phyloP scores from a whole-genome alignment of 92 coral and sea anemone genomes.

The Phymanthus crucifer region DNA sequence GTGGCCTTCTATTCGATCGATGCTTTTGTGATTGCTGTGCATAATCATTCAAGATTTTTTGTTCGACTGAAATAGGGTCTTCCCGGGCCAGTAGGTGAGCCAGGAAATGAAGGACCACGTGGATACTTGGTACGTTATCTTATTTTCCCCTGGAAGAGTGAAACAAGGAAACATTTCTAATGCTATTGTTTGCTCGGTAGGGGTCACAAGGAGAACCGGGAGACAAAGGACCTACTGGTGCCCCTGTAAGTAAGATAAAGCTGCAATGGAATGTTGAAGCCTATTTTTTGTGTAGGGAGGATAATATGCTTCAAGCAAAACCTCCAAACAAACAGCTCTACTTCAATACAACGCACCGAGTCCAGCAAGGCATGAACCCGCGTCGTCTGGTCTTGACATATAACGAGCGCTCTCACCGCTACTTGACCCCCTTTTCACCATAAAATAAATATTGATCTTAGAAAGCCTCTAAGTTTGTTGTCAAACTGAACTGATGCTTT shows the following conservation, averaged over 20 bases:
- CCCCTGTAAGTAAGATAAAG: slow-evolving; percentile 50
- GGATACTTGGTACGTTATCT: slow-evolving; percentile 42
- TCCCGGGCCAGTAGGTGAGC: slow-evolving; percentile 34
- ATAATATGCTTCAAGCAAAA: no score
- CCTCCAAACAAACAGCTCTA: no score
- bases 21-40: not conserved
- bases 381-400: no score
- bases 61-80: slow-evolving; percentile 24
- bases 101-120: slow-evolving; percentile 49
- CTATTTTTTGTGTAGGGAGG: no score
- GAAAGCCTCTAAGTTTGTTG: no score
- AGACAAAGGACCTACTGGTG: slow-evolving; percentile 54
- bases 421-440: no score
- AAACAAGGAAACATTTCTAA: not conserved
- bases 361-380: no score
- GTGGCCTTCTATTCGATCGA: not conserved
- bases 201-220: slow-evolving; percentile 29
- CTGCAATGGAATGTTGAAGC: no score
- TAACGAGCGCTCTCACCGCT: no score
- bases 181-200: not conserved
- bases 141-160: no score
- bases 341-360: no score
- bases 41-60: not conserved
- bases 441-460: no score
- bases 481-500: not conserved